Base-by-base conservation (phyloP, 1,140 invertebrate species). In the Maconellicoccus hirsutus region DNA sequence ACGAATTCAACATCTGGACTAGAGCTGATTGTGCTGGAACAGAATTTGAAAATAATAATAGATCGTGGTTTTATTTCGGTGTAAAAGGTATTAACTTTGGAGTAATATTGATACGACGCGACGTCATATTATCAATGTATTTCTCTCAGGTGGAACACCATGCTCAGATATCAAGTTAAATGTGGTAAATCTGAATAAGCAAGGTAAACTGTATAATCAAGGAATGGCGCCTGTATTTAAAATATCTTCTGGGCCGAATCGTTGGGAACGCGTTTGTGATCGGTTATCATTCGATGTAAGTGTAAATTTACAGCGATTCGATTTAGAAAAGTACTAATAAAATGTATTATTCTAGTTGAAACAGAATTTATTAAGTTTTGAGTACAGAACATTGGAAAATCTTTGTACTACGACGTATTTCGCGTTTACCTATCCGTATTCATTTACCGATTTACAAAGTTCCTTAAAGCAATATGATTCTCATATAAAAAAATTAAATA, bases 41-140 rank as follows among this genome's bases (percentile, higher is more conserved):
- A 12, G 86, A 89, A 76, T 94, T 86, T 84, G 90, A 94, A 80
- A 96, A 94, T 83, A 87, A 86, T 22, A 94, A 94, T 77, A 84
- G 92, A 73, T 93, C 93, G 1, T 96, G 94, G 94, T 96, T 96
- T 81, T 89, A 93, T 78, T 96, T 96, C 84, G 91, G 91, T n/a
- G 80, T 96, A 33, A 84, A 84, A 79, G 83, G 81, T 81, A 76
- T 26, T 42, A 27, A 22, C n/a, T 63, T 10, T n/a, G 16, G n/a
- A 73, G 66, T n/a, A n/a, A 73, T 21, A 23, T 70, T n/a, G 6
- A 69, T 12, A 70, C 8, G 21, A 39, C 12, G 7, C 52, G 2
- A 33, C 59, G 71, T 25, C 7, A 69, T 21, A 16, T 19, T 19
- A 69, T 72, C 14, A 69, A 14, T 63, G 26, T 61, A n/a, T 16